A percentile compares a stretch with the other conserved stretches of the same genome.
phyloP scores from a whole-genome alignment of 2,113 vertebrate genomes.

The Carassius gibelio region DNA sequence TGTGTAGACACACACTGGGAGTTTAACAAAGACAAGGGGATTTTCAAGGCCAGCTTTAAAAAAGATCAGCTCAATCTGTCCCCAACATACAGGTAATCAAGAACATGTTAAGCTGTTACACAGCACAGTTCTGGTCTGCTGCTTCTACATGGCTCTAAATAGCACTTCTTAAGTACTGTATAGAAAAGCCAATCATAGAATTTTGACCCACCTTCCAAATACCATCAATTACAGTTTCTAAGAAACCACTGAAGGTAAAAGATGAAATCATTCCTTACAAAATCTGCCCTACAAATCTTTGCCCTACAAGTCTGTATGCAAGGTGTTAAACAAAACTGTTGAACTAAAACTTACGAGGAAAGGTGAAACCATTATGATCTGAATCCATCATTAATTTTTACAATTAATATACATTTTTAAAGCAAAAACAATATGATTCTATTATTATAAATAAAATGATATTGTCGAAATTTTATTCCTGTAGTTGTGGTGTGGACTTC shows the following conservation, averaged over 20 bases:
- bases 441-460: no score
- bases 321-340: not conserved
- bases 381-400: no score
- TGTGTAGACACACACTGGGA: no score
- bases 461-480: no score
- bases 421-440: no score
- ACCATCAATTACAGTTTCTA: not conserved
- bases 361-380: not conserved
- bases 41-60: not conserved
- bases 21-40: no score
- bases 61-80: conserved; percentile 17
- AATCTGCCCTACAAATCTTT: not conserved
- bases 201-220: not conserved
- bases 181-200: not conserved
- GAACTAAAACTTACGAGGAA: not conserved
- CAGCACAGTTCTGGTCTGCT: not conserved
- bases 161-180: not conserved
- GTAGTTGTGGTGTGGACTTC: not conserved
- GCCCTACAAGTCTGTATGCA: no score
- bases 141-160: no score
- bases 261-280: not conserved
- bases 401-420: no score
- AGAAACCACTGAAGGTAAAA: not conserved
- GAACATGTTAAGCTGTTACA: not conserved
- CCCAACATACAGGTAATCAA: not conserved